Conservation (phyloP, 2,888 invertebrate genomes). For the Erebia palarica region DNA sequence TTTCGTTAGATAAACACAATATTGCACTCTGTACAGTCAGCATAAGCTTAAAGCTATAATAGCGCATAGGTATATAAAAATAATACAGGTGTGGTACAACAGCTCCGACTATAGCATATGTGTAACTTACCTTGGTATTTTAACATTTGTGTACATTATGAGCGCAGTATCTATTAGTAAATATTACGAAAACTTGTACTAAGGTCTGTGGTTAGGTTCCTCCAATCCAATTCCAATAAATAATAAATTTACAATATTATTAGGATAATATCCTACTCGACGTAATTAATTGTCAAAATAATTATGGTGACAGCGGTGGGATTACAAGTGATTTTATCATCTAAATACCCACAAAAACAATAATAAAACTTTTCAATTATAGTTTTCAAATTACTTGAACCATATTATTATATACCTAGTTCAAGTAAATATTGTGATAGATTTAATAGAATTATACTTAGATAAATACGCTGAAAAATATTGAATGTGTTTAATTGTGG, state of each 20-base stretch:
- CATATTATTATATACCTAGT: background rate
- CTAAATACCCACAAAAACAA: no score
- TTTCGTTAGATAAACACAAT: background rate
- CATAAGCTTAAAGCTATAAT: slow-evolving; percentile 11
- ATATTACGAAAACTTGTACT: background rate
- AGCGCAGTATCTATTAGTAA: background rate
- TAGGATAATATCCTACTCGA: no score
- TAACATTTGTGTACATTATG: slow-evolving; percentile 3
- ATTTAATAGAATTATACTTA: background rate
- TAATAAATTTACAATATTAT: no score
- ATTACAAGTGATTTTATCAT: no score
- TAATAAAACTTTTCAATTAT: no score
- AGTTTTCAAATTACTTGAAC: no score
- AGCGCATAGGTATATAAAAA: background rate
- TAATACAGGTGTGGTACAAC: background rate
- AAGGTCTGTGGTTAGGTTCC: background rate
- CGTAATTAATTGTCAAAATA: no score
- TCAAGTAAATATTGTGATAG: background rate
- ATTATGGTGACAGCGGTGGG: no score
- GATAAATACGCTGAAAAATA: background rate
- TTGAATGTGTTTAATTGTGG: background rate
- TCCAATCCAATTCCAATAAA: no score
- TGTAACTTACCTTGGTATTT: slow-evolving; percentile 15
- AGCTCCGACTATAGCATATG: background rate
- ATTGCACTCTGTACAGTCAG: slow-evolving; percentile 8